Conservation (phyloP, 2,888 invertebrate genomes). For the Lomographa bimaculata region DNA sequence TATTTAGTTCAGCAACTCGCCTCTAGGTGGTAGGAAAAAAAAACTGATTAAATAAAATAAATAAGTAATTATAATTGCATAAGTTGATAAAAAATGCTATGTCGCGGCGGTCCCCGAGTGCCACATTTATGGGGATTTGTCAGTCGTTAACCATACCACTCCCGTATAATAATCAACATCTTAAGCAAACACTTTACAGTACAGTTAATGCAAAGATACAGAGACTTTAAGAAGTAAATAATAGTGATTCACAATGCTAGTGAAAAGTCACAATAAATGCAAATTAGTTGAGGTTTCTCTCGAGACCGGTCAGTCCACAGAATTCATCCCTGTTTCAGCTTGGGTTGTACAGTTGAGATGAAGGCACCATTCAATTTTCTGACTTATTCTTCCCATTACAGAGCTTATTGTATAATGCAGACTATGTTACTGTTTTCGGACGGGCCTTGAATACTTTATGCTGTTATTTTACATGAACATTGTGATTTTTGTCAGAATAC, state of each 20-base stretch:
- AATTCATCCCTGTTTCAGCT: constrained; percentile 42
- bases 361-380: not conserved
- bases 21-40: too few species aligned
- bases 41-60: too few species aligned
- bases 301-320: constrained; percentile 42
- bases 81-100: too few species aligned
- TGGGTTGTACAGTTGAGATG: constrained; percentile 35
- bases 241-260: constrained; percentile 34
- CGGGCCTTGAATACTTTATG: constrained; percentile 34
- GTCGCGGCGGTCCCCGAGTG: too few species aligned
- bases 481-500: constrained; percentile 31
- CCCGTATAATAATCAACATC: too few species aligned
- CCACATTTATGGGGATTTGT: too few species aligned
- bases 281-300: constrained; percentile 45
- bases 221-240: constrained; percentile 18
- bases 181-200: too few species aligned
- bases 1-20: too few species aligned
- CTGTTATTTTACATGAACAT: constrained; percentile 34
- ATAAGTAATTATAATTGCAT: too few species aligned
- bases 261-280: constrained; percentile 46
- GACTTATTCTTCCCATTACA: constrained; percentile 12
- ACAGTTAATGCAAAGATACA: too few species aligned
- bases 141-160: too few species aligned
- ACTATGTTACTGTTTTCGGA: constrained; percentile 17
- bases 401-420: constrained; percentile 8